phyloP scores from a whole-genome alignment of 2,888 invertebrate species.

The Zaprionus obscuricornis region DNA sequence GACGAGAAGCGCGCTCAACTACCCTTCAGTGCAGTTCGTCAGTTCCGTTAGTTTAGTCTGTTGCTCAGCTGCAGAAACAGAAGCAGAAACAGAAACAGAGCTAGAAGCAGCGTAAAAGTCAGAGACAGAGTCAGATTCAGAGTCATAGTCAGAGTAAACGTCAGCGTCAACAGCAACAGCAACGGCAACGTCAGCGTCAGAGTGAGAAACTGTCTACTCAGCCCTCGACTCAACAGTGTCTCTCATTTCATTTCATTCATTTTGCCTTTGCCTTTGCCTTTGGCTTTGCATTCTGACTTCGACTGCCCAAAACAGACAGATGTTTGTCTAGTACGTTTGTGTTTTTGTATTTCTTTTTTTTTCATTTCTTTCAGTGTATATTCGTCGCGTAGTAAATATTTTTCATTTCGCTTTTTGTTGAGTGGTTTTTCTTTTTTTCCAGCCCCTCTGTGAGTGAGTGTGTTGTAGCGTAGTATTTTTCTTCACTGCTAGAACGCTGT shows the following conservation, averaged over 20 bases:
- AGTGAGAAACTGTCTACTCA: slow-evolving; percentile 1
- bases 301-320: slow-evolving; percentile 58
- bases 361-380: slow-evolving; percentile 59
- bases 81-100: slow-evolving; percentile 7
- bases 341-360: slow-evolving; percentile 12
- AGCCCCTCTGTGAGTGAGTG: slow-evolving; percentile 33
- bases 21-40: slow-evolving; percentile 47
- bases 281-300: slow-evolving; percentile 20
- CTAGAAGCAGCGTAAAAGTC: not conserved
- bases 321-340: slow-evolving; percentile 31
- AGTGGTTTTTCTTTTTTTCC: slow-evolving; percentile 57
- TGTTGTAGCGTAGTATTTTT: slow-evolving; percentile 39
- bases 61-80: slow-evolving; percentile 42
- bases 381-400: slow-evolving; percentile 64
- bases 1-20: slow-evolving; percentile 52
- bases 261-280: slow-evolving; percentile 9
- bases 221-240: slow-evolving; percentile 16
- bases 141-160: not conserved
- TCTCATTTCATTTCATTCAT: slow-evolving; percentile 50
- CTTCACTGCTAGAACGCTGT: slow-evolving; percentile 44
- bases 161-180: not conserved
- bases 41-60: slow-evolving; percentile 22
- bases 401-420: slow-evolving; percentile 79
- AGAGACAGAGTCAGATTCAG: not conserved
- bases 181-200: slow-evolving; percentile 6